Percentiles rank a stretch among this genome's conserved stretches.
Conservation (phyloP, 2,797 vertebrate species). For the Nyctalus aviator region DNA sequence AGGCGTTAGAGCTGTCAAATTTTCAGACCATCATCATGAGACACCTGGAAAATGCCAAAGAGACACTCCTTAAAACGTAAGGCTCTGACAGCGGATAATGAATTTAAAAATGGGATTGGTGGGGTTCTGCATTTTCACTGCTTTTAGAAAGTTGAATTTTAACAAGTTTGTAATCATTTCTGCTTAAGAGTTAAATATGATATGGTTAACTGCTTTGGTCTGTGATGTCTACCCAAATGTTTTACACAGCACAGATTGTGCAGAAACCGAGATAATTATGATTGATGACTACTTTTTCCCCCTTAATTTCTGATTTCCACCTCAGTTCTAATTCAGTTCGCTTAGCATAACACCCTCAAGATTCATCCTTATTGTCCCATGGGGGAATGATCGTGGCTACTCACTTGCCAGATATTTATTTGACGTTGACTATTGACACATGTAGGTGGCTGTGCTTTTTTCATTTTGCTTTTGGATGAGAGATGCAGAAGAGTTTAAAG, state of each 20-base stretch:
- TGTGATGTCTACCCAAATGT: neutral
- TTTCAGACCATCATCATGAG: conserved; percentile 89
- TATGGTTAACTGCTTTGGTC: neutral
- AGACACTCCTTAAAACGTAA: conserved; percentile 90
- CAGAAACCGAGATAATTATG: neutral
- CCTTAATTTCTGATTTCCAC: neutral
- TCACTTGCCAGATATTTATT: neutral
- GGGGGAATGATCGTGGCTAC: neutral
- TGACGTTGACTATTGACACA: neutral
- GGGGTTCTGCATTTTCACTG: neutral
- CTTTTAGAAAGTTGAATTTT: conserved; percentile 56
- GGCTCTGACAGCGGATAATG: conserved; percentile 27
- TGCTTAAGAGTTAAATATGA: neutral
- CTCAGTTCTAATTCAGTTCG: neutral
- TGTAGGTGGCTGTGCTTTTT: neutral
- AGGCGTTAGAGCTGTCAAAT: conserved; percentile 90
- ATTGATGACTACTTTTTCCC: neutral
- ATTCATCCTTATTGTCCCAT: no score
- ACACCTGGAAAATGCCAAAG: conserved; percentile 89
- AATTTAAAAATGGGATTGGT: neutral
- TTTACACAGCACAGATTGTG: neutral
- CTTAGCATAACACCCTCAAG: no score
- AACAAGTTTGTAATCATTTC: neutral
- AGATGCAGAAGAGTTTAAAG: neutral
- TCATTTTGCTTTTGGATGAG: neutral